Percentiles rank a stretch among this genome's conserved stretches.
Evolutionary conservation across 2,888 invertebrate species (phyloP).

Genomic region (Cremastobaeus sp.): DNA sequence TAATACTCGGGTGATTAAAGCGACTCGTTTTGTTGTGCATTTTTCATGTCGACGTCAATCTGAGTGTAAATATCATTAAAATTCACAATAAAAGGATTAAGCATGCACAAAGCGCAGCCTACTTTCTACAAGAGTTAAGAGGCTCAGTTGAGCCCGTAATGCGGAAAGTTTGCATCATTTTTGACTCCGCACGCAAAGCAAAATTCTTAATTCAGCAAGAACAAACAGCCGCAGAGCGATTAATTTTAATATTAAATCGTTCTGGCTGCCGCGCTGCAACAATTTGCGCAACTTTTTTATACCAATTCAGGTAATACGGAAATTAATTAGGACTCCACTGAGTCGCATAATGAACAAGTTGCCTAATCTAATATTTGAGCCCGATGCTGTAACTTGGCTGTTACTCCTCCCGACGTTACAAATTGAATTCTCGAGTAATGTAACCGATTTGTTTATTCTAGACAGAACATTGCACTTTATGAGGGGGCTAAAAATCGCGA

Average conservation of each 20-base stretch:
- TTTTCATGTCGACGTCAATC: constrained; percentile 34
- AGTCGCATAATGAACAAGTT: too few species aligned
- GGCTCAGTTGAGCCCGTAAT: constrained; percentile 41
- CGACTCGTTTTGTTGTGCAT: constrained; percentile 9
- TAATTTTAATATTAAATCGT: constrained; percentile 6
- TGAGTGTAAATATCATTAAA: constrained; percentile 49
- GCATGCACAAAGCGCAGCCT: constrained; percentile 38
- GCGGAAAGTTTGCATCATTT: constrained; percentile 30
- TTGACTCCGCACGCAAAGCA: constrained; percentile 14
- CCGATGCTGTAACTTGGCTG: too few species aligned
- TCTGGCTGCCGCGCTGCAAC: too few species aligned
- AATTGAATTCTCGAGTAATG: constrained; percentile 1
- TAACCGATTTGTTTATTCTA: constrained; percentile 3
- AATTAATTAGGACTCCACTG: too few species aligned
- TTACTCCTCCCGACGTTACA: too few species aligned
- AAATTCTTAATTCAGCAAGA: constrained; percentile 18
- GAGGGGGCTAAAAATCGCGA: constrained; percentile 12
- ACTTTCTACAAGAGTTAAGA: constrained; percentile 43
- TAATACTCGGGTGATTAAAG: constrained; percentile 10
- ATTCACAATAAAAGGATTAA: constrained; percentile 48
- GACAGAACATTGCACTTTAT: constrained; percentile 9
- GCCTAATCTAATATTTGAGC: too few species aligned
- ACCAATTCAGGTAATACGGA: too few species aligned
- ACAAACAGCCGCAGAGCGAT: not conserved
- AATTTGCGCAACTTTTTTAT: too few species aligned